phyloP scores from a whole-genome alignment of 2,888 invertebrate genomes.

The Cheilosia scutellata region DNA sequence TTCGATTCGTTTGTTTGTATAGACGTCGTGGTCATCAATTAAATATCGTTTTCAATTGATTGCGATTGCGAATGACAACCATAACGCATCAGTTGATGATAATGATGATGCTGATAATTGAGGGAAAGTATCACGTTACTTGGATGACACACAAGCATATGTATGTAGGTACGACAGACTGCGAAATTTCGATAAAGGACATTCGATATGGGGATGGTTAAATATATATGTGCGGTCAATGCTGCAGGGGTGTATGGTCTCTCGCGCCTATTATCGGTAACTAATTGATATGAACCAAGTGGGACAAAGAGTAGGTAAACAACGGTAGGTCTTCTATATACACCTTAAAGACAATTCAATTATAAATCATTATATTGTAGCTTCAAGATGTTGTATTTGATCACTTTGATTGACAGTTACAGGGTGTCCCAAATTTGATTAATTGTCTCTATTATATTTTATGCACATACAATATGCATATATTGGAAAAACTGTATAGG shows the following conservation, averaged over 20 bases:
- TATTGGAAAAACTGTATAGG: too few species aligned
- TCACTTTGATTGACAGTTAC: too few species aligned
- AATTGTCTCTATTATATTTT: too few species aligned
- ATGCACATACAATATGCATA: too few species aligned
- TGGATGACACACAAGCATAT: conserved; percentile 19
- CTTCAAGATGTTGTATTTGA: too few species aligned
- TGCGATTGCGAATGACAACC: conserved; percentile 60
- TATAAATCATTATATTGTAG: neutral
- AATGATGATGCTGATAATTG: conserved; percentile 55
- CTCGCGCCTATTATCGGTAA: neutral
- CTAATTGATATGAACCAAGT: conserved; percentile 5
- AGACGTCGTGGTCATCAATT: conserved; percentile 67
- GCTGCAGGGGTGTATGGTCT: neutral
- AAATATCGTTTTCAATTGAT: conserved; percentile 73
- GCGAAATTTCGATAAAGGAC: conserved; percentile 31
- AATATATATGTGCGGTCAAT: neutral
- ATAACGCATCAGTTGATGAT: conserved; percentile 26
- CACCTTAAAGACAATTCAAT: neutral
- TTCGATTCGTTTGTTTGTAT: conserved; percentile 65
- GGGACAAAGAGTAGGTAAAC: neutral
- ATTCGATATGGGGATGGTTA: conserved; percentile 10
- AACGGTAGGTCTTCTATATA: neutral
- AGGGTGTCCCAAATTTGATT: too few species aligned
- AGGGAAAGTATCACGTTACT: conserved; percentile 72
- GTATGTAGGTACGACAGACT: conserved; percentile 1